Percentiles rank a stretch among this genome's conserved stretches.
Conservation (phyloP, 2,888 invertebrate species). For the Habroteleia sp. region DNA sequence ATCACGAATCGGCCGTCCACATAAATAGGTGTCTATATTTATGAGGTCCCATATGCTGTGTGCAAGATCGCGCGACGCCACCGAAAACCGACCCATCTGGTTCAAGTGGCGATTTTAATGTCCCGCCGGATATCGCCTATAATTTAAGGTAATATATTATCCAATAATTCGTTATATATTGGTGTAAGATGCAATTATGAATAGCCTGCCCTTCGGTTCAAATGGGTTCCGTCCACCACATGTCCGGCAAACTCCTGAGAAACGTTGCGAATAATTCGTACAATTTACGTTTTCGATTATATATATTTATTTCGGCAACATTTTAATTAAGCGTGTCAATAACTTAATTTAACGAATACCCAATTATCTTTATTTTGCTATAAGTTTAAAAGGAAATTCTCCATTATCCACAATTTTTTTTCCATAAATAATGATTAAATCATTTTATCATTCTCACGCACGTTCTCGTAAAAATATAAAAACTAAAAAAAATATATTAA, state of each 20-base stretch:
- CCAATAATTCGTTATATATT: constrained; percentile 78
- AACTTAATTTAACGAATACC: constrained; percentile 15
- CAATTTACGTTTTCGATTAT: constrained; percentile 49
- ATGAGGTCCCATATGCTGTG: constrained; percentile 76
- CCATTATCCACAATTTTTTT: too few relatives aligned
- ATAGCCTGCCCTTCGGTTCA: constrained; percentile 69
- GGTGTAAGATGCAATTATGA: constrained; percentile 78
- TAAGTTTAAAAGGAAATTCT: background rate
- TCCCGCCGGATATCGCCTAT: constrained; percentile 79
- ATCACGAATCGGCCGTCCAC: constrained; percentile 57
- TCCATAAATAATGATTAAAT: too few relatives aligned
- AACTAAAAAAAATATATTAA: too few relatives aligned
- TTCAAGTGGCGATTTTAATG: constrained; percentile 77
- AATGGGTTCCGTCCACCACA: constrained; percentile 72
- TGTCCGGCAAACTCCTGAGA: constrained; percentile 65
- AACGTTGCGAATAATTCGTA: constrained; percentile 40
- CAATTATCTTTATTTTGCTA: background rate
- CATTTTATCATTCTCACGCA: too few relatives aligned
- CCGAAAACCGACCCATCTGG: constrained; percentile 77
- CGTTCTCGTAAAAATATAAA: too few relatives aligned
- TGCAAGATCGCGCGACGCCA: constrained; percentile 69
- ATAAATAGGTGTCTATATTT: constrained; percentile 73
- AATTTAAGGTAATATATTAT: constrained; percentile 81
- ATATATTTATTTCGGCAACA: constrained; percentile 30
- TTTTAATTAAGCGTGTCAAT: constrained; percentile 45